Percentiles rank a stretch among this genome's conserved stretches.
These are phyloP conservation scores for Drosophila rellima DNA, from an alignment of 2,888 invertebrate genomes.

Conservation along the genomic window DNA sequence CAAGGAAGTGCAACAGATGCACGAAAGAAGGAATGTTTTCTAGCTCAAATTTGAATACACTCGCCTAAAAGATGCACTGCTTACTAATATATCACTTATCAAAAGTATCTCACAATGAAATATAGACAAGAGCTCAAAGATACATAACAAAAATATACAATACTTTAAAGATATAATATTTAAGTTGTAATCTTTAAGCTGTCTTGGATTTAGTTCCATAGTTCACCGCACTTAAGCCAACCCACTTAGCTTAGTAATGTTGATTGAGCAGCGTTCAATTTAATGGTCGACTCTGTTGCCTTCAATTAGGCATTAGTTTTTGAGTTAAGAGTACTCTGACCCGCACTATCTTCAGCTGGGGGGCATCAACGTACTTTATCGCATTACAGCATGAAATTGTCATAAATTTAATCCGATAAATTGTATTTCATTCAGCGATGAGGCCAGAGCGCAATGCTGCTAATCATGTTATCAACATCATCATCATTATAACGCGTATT, in stretches of 20 bases:
- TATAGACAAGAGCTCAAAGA: background rate
- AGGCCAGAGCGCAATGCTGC: conserved; percentile 19
- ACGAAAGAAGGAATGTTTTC: conserved; percentile 33
- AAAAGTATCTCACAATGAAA: background rate
- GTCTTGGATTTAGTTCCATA: background rate
- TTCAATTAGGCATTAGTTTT: conserved; percentile 23
- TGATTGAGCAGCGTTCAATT: conserved; percentile 38
- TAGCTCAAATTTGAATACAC: background rate
- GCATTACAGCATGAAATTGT: conserved; percentile 63
- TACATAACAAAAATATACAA: too few relatives aligned
- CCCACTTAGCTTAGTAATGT: conserved; percentile 26
- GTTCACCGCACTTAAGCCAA: background rate
- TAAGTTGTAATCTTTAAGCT: background rate
- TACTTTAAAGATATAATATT: too few relatives aligned
- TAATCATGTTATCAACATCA: conserved; percentile 42
- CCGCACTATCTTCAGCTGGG: conserved; percentile 7
- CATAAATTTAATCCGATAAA: conserved; percentile 77
- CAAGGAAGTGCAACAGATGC: conserved; percentile 68
- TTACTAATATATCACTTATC: background rate
- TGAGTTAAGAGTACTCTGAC: conserved; percentile 13
- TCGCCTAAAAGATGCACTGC: conserved; percentile 19
- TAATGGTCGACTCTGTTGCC: conserved; percentile 17
- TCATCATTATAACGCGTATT: conserved; percentile 36
- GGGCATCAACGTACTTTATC: conserved; percentile 26
- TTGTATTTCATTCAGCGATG: conserved; percentile 62